Base-by-base conservation (phyloP, 2,113 vertebrate genomes). In the Cettia cetti region DNA sequence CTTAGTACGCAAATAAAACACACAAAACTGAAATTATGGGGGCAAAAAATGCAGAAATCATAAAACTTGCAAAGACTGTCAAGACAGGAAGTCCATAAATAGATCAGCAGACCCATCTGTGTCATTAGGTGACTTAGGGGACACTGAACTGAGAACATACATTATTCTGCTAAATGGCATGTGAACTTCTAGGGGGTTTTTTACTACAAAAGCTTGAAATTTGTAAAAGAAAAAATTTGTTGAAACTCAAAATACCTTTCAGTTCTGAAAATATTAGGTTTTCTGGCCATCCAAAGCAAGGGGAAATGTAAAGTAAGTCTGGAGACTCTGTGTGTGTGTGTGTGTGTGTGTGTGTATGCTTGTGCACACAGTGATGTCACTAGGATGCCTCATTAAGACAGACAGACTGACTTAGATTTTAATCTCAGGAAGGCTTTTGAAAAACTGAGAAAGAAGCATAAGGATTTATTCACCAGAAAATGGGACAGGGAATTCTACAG, bases 401-500 rank as follows among this genome's bases (percentile, higher is more conserved):
- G n/a, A 71, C 13, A 54, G 16, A 15, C 13, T 71, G 16, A 15
- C 18, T 85, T 76, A 80, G 68, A 54, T 86, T 94, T 89, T 89
- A 85, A 53, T 79, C 47, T 70, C 72, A 77, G 49, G 53, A 86
- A 63, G 10, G 11, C 28, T 86, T 92, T 84, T 77, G 74, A 61
- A 82, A 95, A 90, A 72, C 24, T 35, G 39, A 94, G 42, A 50
- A 52, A 82, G 44, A 96, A 74, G 24, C 33, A 18, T 65, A 80
- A 64, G 65, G 15, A 63, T 82, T 95, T 94, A 28, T 76, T 94
- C 40, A 79, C 49, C 57, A 95, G 87, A 89, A 94, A 75, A 21
- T 66, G 26, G 87, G 90, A 87, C 69, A 82, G n/a, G 49, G 80
- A 83, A 79, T 95, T 93, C 86, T 85, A 71, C 70, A 87, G 52